Base-by-base conservation (phyloP, 2,888 invertebrate species). In the Plutella xylostella region DNA sequence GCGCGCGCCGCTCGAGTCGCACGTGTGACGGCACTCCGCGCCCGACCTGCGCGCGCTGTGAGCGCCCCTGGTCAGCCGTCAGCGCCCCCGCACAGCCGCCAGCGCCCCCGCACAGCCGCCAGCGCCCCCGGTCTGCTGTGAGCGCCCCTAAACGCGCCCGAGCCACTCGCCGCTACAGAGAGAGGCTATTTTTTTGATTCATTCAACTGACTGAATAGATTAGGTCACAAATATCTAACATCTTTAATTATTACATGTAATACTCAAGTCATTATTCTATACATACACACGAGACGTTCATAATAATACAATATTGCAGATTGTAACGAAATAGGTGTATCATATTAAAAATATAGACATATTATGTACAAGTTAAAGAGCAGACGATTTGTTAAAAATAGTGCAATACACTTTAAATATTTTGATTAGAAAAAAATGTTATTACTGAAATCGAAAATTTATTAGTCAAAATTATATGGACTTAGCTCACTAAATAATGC, bases 131-230 rank as follows among this genome's bases (percentile, higher is more conserved):
- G 7, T 11, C 12, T 11, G 28, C 28, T 28, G 28, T 28, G 28
- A 28, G 28, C 7, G 28, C 28, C 7, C n/a, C n/a, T n/a, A n/a
- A n/a, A n/a, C n/a, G n/a, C n/a, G n/a, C n/a, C n/a, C n/a, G n/a
- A n/a, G n/a, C n/a, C n/a, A n/a, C n/a, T n/a, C n/a, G n/a, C n/a
- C n/a, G n/a, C n/a, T n/a, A n/a, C 61, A 59, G 71, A 75, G 74
- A 79, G 80, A 82, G 80, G 82, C 82, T 82, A 82, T 77, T 65
- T 64, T 67, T 76, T 77, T 77, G 74, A 78, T 77, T 76, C 72
- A 76, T 73, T 78, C 77, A 71, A 79, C 72, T 71, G 82, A 82
- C 82, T 82, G 82, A 82, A 71, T 82, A 82, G 80, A 72, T 75
- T 80, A 80, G 79, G 73, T 78, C 78, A 69, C 78, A 70, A 70